Evolutionary conservation across 2,888 invertebrate species (phyloP), one percentile per base, ranked within the genome.

Genomic region (Agelastica alni): DNA sequence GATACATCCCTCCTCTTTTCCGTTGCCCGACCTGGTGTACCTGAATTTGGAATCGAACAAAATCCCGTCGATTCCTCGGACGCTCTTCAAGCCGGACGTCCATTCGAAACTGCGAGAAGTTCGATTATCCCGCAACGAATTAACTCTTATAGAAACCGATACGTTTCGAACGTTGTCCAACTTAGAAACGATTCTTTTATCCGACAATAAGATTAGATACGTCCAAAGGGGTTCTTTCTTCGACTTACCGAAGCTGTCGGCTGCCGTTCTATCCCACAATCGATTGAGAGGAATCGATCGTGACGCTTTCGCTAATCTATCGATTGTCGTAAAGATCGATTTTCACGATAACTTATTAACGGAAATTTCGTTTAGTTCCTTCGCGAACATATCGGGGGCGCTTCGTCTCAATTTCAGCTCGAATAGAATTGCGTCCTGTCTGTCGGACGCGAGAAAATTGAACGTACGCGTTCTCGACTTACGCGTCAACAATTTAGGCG

Each of bases 1-100:
- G 9, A 79, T 93, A 12, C 83, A 86, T 52, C 80, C 86, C 26
- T 83, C 86, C n/a, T 85, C 89, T 3, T 82, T 92, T 34, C 84
- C 85, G 54, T 83, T 89, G 73, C 81, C 83, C 5, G 85, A 85
- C 69, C 72, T 91, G 17, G 87, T 88, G 70, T 93, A 93, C 76
- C 80, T 93, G 51, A 93, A 93, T 76, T 78, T 95, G 69, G 93
- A 93, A 70, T 91, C 90, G 49, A 95, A 95, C 77, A 84, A 88
- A 66, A 81, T 95, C 7, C 83, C 86, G 57, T 80, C 83, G 31
- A 79, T 94, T 53, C 87, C 89, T 0, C 78, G 81, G 20, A 84
- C 84, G 56, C 79, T 90, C 41, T 87, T 92, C 64, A 82, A 85
- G 66, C 80, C 85, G 2, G 22, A 17, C 17, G 18, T 49, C 4